phyloP scores from a whole-genome alignment of 2,113 vertebrate genomes.

The Plecotus auritus region DNA sequence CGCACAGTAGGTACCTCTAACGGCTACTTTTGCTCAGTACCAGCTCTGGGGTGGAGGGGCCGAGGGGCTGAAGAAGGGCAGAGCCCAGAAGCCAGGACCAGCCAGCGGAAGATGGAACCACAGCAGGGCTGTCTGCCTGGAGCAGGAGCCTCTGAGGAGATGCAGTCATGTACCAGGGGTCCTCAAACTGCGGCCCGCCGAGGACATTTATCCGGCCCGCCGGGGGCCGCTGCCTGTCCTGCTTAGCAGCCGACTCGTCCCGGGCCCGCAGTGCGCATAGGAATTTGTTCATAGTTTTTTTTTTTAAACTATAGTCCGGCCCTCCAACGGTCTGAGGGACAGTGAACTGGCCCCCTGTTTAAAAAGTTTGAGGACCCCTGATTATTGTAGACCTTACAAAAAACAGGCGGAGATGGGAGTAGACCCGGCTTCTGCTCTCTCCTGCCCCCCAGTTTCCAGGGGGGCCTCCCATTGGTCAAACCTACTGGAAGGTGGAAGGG shows the following conservation, averaged over 20 bases:
- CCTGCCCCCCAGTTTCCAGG: not conserved
- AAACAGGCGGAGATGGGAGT: not conserved
- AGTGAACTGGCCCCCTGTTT: too few species aligned
- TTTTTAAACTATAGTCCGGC: too few species aligned
- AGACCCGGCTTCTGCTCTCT: not conserved
- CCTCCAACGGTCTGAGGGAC: too few species aligned
- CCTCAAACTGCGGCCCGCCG: too few species aligned
- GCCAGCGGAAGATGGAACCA: not conserved
- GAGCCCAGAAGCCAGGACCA: not conserved
- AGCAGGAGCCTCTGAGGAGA: not conserved
- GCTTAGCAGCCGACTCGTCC: too few species aligned
- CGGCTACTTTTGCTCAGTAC: not conserved
- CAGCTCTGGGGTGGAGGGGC: not conserved
- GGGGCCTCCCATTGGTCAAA: not conserved
- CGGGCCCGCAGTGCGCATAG: too few species aligned
- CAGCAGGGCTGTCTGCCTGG: not conserved
- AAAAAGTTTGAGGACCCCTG: too few species aligned
- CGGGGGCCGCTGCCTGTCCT: too few species aligned
- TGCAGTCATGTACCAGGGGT: not conserved
- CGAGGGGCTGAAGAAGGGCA: not conserved
- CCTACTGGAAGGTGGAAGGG: not conserved
- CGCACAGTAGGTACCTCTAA: not conserved
- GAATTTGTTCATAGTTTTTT: too few species aligned
- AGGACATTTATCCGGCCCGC: too few species aligned
- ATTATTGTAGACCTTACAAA: not conserved